A percentile compares a stretch with the other conserved stretches of the same genome.
Evolutionary conservation across 2,797 vertebrate genomes (phyloP).

Genomic region (Pygocentrus nattereri): DNA sequence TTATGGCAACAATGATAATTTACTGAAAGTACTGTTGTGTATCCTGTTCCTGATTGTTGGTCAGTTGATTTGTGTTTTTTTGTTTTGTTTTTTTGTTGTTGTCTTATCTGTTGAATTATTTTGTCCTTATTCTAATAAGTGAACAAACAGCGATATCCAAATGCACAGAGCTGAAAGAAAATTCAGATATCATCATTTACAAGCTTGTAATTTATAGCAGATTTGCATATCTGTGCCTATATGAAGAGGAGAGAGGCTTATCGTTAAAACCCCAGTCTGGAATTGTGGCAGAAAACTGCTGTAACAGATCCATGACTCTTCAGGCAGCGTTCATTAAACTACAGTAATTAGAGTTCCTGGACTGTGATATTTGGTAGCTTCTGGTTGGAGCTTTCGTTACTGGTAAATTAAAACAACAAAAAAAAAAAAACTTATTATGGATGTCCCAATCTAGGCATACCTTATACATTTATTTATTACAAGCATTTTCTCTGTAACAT

Average conservation of each 20-base stretch:
- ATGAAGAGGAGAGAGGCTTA: slow-evolving; percentile 33
- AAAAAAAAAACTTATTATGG: too few species aligned
- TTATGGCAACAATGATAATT: slow-evolving; percentile 69
- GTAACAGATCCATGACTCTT: not conserved
- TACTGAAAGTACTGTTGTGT: slow-evolving; percentile 69
- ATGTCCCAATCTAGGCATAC: not conserved
- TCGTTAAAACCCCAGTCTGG: slow-evolving; percentile 1
- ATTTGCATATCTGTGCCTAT: slow-evolving; percentile 69
- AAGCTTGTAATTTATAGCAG: slow-evolving; percentile 51
- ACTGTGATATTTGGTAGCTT: not conserved
- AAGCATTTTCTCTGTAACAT: not conserved
- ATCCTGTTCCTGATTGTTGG: slow-evolving; percentile 58
- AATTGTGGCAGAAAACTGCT: not conserved
- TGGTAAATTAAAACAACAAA: too few species aligned
- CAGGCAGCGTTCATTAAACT: not conserved
- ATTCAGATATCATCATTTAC: slow-evolving; percentile 34
- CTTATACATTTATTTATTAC: not conserved
- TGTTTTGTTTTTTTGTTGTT: slow-evolving; percentile 36
- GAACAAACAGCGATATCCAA: slow-evolving; percentile 58
- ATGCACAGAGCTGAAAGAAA: slow-evolving; percentile 47
- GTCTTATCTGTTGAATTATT: slow-evolving; percentile 18
- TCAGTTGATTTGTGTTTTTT: slow-evolving; percentile 45
- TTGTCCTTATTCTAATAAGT: slow-evolving; percentile 58
- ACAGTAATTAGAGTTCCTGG: not conserved
- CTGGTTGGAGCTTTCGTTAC: not conserved